Base-by-base conservation (phyloP, 2,888 invertebrate genomes). In the Cerastis leucographa region DNA sequence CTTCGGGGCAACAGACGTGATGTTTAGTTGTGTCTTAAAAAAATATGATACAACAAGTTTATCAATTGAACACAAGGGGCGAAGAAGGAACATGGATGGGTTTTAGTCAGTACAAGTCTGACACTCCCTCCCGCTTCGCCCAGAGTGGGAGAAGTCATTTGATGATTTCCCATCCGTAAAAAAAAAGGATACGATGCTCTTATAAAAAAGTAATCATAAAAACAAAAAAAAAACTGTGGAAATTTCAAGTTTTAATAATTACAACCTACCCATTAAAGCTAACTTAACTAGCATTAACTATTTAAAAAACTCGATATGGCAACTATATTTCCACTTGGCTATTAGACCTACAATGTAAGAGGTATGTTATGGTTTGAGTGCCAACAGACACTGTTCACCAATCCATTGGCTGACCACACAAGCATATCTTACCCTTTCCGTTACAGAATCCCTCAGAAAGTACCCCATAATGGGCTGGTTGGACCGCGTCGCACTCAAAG, bases 391-490 rank as follows among this genome's bases (percentile, higher is more conserved):
- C 29, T 4, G 8, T 29, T 59, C 59, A 7, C 17, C 8, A 25
- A 8, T 29, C 25, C n/a, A 49, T 6, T 22, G 35, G 22, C 19
- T 25, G 59, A 42, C 12, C 22, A 22, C 22, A 11, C 11, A 40
- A 35, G 22, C 22, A 9, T 25, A 25, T 7, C 29, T 7, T 44
- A 66, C 5, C n/a, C 7, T 59, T 64, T 65, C 74, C 65, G 22
- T 85, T 86, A 5, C 89, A 95, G 95, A 95, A 81, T 67, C 85
- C 0, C 68, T 94, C 84, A 87, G 95, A n/a, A 93, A 91, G 56
- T 93, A 92, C 65, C 89, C 93, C 0, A 78, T 91, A 0, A 93
- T 95, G 93, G 92, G 92, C 6, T 94, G 93, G 93, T 22, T 94
- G 25, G 93, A 94, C 65, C 90, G 94, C 11, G 1, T 93, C 0